A percentile compares a stretch with the other conserved stretches of the same genome.
These are phyloP conservation scores for Aphaenogaster rudis DNA, from an alignment of 1,140 invertebrate genomes.

Conservation along the genomic window DNA sequence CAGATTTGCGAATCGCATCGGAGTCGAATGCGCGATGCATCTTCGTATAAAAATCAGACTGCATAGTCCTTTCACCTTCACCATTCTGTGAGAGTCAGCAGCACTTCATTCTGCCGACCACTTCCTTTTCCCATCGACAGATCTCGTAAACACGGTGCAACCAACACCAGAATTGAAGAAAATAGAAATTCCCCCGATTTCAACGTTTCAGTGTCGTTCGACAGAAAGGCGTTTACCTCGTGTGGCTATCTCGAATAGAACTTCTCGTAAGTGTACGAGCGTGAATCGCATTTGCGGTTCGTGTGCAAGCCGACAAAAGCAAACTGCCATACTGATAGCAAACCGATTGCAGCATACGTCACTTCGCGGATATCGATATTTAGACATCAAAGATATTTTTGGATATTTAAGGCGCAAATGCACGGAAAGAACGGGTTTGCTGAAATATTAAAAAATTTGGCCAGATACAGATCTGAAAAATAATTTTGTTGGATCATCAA, in stretches of 20 bases:
- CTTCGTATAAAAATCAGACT: conserved; percentile 25
- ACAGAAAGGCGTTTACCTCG: conserved; percentile 29
- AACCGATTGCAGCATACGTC: background rate
- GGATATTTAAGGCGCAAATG: background rate
- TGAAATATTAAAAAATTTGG: too few species aligned
- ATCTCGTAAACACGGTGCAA: conserved; percentile 49
- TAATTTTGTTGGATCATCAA: too few species aligned
- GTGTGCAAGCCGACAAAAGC: conserved; percentile 5
- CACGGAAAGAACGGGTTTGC: too few species aligned
- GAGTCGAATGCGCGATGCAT: background rate
- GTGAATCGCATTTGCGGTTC: conserved; percentile 6
- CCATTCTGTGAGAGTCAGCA: background rate
- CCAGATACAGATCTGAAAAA: too few species aligned
- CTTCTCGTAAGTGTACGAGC: background rate
- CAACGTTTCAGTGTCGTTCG: conserved; percentile 22
- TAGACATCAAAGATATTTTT: conserved; percentile 12
- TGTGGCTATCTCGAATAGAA: conserved; percentile 18
- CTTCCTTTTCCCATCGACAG: conserved; percentile 42
- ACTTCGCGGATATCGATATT: background rate
- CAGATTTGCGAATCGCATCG: background rate
- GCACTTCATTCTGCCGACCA: conserved; percentile 34
- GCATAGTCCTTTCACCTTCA: conserved; percentile 11
- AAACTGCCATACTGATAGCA: background rate
- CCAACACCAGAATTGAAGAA: conserved; percentile 21
- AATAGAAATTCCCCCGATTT: conserved; percentile 69